phyloP scores from a whole-genome alignment of 2,113 vertebrate species.

The Rousettus leschenaultii region DNA sequence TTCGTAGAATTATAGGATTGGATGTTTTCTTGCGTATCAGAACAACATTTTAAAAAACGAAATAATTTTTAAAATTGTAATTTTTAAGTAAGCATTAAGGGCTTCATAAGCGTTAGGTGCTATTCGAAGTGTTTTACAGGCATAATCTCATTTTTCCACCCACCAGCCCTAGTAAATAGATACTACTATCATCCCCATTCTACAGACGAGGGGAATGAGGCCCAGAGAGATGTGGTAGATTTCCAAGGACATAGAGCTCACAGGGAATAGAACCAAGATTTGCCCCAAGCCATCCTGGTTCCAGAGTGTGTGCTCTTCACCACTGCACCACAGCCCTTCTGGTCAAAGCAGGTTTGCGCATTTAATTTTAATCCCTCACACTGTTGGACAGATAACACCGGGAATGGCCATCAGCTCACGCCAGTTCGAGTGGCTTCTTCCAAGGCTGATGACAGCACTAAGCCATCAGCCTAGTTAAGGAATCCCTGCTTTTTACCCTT shows the following conservation, averaged over 20 bases:
- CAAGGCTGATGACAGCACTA: neutral
- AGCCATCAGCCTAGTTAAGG: neutral
- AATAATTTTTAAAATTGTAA: neutral
- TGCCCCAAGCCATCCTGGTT: neutral
- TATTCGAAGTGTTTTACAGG: neutral
- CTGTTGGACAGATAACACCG: neutral
- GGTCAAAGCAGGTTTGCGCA: too few species aligned
- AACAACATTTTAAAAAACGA: neutral
- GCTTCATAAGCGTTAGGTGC: neutral
- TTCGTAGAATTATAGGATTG: neutral
- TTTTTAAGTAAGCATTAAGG: neutral
- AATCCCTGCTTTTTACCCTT: neutral
- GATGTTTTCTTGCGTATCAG: neutral
- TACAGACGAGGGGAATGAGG: neutral
- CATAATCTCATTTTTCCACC: neutral
- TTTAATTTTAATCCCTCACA: neutral
- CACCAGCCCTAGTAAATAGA: neutral
- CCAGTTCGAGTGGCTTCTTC: neutral
- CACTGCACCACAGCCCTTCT: rapidly evolving
- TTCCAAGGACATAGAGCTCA: neutral
- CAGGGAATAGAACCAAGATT: neutral
- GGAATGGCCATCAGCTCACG: neutral
- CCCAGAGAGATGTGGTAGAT: neutral
- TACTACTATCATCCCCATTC: neutral
- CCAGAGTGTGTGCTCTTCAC: neutral